Base-by-base conservation (phyloP, 2,888 invertebrate genomes). In the Apotomis capreana region DNA sequence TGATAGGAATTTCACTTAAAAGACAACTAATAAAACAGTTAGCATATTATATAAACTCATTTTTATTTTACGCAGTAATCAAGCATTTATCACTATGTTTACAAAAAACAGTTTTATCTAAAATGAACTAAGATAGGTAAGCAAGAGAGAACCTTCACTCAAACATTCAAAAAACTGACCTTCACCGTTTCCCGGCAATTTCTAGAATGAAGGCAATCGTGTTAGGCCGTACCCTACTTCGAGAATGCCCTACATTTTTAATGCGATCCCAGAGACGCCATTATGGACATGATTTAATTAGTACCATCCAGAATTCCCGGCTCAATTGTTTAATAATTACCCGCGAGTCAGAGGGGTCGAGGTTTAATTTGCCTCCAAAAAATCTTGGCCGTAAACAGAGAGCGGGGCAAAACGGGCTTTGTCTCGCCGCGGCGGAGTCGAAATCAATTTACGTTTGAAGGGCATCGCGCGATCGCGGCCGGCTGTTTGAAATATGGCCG, bases 221-320 rank as follows among this genome's bases (percentile, higher is more conserved):
- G 59, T 59, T 59, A 59, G 3, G 13, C 59, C 40, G 60, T 10
- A 60, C 60, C 60, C 9, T 52, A 63, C 52, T 54, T 44, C 44
- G 13, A 44, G 54, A 46, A 61, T 61, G 68, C n/a, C 13, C 13
- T 61, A 57, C 46, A 55, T 40, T 63, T 68, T 62, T 57, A 78
- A 76, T 77, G 74, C 67, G 69, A 73, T 74, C 71, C 78, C 78
- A 74, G 74, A 76, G 78, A 80, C 80, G 79, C 83, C 82, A 83
- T 85, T 86, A 85, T 78, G 74, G 75, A 78, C 80, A 85, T 85
- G 82, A 87, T 86, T 88, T 87, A 83, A 89, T 89, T 89, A 87
- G 83, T 79, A 78, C 80, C 80, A 79, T 81, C 82, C 83, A 84
- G 83, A 82, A 81, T 75, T 76, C 78, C 77, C 76, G 78, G 80